Conservation (phyloP, 2,113 vertebrate genomes). For the Heterochromis multidens region DNA sequence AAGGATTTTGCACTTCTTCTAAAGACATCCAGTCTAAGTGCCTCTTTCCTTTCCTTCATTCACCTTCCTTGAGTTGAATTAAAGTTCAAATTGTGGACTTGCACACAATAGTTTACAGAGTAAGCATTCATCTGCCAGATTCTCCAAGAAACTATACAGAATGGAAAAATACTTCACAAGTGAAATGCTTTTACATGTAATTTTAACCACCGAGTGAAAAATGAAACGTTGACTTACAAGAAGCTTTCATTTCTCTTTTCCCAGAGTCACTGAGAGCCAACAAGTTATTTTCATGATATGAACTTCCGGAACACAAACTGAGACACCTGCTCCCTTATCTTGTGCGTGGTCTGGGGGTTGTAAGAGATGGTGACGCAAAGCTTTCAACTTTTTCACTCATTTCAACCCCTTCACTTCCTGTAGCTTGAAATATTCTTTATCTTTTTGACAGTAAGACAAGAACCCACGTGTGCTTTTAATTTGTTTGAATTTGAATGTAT, state of each 20-base stretch:
- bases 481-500: neutral
- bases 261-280: neutral
- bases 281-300: neutral
- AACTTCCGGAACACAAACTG: conserved; percentile 11
- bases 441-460: neutral
- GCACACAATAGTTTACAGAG: conserved; percentile 44
- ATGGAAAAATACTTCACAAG: neutral
- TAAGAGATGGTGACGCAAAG: neutral
- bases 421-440: neutral
- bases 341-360: neutral
- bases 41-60: conserved; percentile 11
- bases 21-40: conserved; percentile 37
- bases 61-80: conserved; percentile 9
- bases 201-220: conserved; percentile 18
- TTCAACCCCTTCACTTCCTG: conserved; percentile 6
- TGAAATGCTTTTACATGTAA: neutral
- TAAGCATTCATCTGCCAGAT: neutral
- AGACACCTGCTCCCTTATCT: conserved; percentile 21
- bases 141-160: neutral
- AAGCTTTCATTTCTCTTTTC: neutral
- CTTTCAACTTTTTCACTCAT: neutral
- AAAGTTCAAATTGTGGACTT: conserved; percentile 35
- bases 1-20: conserved; percentile 34
- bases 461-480: neutral
- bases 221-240: neutral